A percentile compares a stretch with the other conserved stretches of the same genome.
Conservation (phyloP, 2,113 vertebrate species). For the Rhinichthys klamathensis region DNA sequence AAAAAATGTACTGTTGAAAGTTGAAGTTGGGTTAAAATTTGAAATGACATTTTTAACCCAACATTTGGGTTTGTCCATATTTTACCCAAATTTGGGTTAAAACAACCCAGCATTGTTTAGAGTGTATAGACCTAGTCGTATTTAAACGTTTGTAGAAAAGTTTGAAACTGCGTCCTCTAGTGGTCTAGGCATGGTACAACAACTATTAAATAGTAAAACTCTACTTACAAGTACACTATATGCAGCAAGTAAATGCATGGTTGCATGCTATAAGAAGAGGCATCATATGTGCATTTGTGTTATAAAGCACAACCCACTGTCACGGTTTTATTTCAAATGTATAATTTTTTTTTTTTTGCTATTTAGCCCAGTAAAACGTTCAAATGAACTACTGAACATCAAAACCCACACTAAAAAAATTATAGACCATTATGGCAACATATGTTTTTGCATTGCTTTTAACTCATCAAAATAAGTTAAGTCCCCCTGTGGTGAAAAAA, state of each 20-base stretch:
- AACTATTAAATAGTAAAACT: neutral
- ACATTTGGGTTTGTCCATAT: too few species aligned
- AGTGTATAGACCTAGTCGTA: neutral
- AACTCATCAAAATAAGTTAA: too few species aligned
- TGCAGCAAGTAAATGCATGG: neutral
- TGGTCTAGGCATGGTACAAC: neutral
- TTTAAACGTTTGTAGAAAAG: neutral
- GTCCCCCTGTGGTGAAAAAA: too few species aligned
- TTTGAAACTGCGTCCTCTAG: neutral
- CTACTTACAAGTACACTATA: neutral
- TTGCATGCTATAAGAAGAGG: neutral
- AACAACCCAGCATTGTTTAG: too few species aligned
- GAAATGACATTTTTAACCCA: too few species aligned
- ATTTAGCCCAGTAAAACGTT: neutral
- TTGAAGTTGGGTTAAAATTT: too few species aligned
- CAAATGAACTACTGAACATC: neutral
- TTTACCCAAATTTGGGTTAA: too few species aligned
- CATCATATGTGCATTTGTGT: neutral
- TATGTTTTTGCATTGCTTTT: too few species aligned
- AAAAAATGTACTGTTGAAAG: too few species aligned
- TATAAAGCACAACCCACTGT: neutral
- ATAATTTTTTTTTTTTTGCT: neutral
- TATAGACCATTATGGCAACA: too few species aligned
- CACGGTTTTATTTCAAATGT: neutral
- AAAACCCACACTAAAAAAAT: too few species aligned